Percentiles rank a stretch among this genome's conserved stretches.
These are phyloP conservation scores for Aradophagus sp. DNA, from an alignment of 1,140 invertebrate species.

Conservation along the genomic window DNA sequence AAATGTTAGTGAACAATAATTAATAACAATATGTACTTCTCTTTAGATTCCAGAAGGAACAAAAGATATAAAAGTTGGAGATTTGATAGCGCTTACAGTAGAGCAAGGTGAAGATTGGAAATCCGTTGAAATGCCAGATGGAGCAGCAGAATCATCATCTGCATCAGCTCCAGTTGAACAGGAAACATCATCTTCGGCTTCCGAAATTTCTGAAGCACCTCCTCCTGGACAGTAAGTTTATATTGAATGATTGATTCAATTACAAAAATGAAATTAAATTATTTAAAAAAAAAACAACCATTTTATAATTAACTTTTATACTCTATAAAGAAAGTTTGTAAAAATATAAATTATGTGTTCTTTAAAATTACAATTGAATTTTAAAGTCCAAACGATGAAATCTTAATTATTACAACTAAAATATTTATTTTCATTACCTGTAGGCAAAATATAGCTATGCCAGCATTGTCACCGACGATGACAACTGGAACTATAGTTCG, in stretches of 20 bases:
- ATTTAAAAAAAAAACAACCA: too few species aligned
- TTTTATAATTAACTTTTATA: too few species aligned
- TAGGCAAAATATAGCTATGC: conserved; percentile 77
- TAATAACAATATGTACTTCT: too few species aligned
- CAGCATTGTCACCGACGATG: conserved; percentile 99
- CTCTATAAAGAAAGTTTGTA: too few species aligned
- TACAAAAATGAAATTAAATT: too few species aligned
- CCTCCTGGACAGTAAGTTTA: conserved; percentile 69
- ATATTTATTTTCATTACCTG: too few species aligned
- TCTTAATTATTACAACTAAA: too few species aligned
- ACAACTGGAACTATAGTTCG: conserved; percentile 95
- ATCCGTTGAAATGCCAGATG: conserved; percentile 73
- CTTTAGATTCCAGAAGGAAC: conserved; percentile 76
- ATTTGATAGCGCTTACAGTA: conserved; percentile 81
- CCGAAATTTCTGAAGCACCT: conserved; percentile 23
- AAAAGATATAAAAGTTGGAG: conserved; percentile 79
- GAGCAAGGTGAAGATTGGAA: conserved; percentile 80
- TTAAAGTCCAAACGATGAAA: too few species aligned
- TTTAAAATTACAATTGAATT: too few species aligned
- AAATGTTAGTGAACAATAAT: too few species aligned
- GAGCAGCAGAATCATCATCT: conserved; percentile 27
- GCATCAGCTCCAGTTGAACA: background rate
- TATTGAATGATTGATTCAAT: too few species aligned
- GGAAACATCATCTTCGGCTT: conserved; percentile 11
- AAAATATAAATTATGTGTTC: too few species aligned